Conservation (phyloP, 2,888 invertebrate species). For the Caprella mutica region DNA sequence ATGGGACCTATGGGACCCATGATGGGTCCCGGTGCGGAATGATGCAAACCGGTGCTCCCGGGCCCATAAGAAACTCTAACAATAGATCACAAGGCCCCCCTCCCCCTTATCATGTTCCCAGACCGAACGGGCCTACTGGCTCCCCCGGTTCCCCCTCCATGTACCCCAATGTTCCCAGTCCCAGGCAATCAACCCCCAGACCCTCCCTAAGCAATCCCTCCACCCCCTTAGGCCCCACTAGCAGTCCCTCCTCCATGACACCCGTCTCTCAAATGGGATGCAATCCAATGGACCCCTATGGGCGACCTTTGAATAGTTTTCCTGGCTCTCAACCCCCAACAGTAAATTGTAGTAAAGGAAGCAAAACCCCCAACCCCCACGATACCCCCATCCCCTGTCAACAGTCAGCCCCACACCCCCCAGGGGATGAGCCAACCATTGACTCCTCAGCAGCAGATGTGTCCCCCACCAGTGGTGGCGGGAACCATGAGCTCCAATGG, state of each 20-base stretch:
- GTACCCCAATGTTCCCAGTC: conserved; percentile 28
- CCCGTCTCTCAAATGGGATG: too few species aligned
- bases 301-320: too few species aligned
- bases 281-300: too few species aligned
- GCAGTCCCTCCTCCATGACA: conserved; percentile 60
- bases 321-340: too few species aligned
- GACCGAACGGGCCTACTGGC: conserved; percentile 54
- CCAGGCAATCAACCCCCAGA: conserved; percentile 37
- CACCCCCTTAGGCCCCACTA: conserved; percentile 41
- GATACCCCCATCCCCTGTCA: conserved; percentile 44
- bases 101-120: conserved; percentile 62
- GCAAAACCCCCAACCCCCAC: conserved; percentile 44
- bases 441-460: conserved; percentile 15
- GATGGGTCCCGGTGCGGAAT: conserved; percentile 22
- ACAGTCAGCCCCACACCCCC: conserved; percentile 37
- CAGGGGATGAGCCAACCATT: neutral
- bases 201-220: conserved; percentile 52
- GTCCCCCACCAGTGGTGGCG: conserved; percentile 12
- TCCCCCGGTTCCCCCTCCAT: conserved; percentile 45
- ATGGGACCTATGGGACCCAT: conserved; percentile 29
- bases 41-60: conserved; percentile 32
- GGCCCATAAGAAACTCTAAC: neutral
- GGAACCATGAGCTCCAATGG: conserved; percentile 35
- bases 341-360: too few species aligned
- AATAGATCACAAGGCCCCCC: conserved; percentile 55